Percentiles rank a stretch among this genome's conserved stretches.
phyloP scores from a whole-genome alignment of 2,113 vertebrate species.

The Seriola dumerili region DNA sequence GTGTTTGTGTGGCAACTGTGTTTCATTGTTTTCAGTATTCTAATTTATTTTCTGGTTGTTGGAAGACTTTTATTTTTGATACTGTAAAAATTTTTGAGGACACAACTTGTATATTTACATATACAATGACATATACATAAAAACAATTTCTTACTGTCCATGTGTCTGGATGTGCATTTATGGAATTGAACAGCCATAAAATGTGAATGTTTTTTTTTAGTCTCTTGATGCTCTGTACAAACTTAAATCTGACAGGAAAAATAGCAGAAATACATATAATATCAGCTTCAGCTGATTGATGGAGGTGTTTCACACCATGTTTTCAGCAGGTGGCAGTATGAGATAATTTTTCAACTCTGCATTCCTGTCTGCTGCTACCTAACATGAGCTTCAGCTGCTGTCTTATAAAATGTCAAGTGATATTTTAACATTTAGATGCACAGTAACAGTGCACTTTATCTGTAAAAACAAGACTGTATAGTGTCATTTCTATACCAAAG shows the following conservation, averaged over 20 bases:
- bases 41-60: conserved; percentile 72
- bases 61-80: conserved; percentile 75
- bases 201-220: conserved; percentile 9
- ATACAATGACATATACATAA: conserved; percentile 42
- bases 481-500: neutral
- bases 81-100: conserved; percentile 57
- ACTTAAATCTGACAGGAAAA: neutral
- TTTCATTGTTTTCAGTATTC: conserved; percentile 46
- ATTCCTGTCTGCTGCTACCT: neutral
- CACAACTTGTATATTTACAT: conserved; percentile 17
- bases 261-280: neutral
- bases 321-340: conserved; percentile 67
- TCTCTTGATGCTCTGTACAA: neutral
- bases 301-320: conserved; percentile 4
- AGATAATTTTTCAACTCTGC: neutral
- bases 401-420: neutral
- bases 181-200: conserved; percentile 34
- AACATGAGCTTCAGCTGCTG: neutral
- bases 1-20: conserved; percentile 34
- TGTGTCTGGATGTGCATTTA: conserved; percentile 24
- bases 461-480: neutral
- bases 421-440: neutral
- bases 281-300: neutral
- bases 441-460: neutral
- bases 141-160: conserved; percentile 44